A percentile compares a stretch with the other conserved stretches of the same genome.
Conservation (phyloP, 2,888 invertebrate species). For the Habroteleia sp. region DNA sequence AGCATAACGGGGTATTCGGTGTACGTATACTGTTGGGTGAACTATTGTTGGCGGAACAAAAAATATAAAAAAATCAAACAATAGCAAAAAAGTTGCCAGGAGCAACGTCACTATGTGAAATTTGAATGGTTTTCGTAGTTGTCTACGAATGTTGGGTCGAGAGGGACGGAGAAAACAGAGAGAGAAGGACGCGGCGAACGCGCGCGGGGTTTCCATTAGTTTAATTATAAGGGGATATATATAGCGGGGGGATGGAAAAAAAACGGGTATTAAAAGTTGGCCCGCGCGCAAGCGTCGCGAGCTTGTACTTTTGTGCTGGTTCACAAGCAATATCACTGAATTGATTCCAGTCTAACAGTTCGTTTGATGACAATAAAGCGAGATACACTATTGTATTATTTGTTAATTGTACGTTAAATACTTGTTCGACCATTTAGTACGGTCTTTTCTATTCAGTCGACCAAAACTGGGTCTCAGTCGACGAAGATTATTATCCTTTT, state of each 20-base stretch:
- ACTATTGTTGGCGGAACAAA: constrained; percentile 17
- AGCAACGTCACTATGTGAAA: constrained; percentile 44
- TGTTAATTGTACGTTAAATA: constrained; percentile 47
- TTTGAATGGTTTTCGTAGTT: constrained; percentile 68
- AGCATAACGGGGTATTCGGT: constrained; percentile 9
- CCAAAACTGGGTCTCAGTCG: not conserved
- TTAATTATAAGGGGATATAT: constrained; percentile 71
- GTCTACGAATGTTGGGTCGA: constrained; percentile 48
- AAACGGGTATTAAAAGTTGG: constrained; percentile 47
- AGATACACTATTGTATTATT: constrained; percentile 48
- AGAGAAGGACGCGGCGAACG: constrained; percentile 34
- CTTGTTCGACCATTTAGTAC: constrained; percentile 24
- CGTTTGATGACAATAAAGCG: constrained; percentile 57
- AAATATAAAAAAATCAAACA: constrained; percentile 31
- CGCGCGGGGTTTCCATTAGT: constrained; percentile 73
- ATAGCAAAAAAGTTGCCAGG: constrained; percentile 24
- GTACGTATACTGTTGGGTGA: constrained; percentile 10
- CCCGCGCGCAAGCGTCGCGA: constrained; percentile 34
- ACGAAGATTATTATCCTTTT: not conserved
- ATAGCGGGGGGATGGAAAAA: constrained; percentile 34
- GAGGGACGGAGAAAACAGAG: not conserved
- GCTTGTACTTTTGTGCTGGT: constrained; percentile 40
- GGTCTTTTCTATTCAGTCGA: constrained; percentile 14
- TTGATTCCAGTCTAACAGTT: constrained; percentile 58
- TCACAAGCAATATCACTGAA: constrained; percentile 53